Evolutionary conservation across 2,888 invertebrate species (phyloP).

Genomic region (Campaea margaritaria): DNA sequence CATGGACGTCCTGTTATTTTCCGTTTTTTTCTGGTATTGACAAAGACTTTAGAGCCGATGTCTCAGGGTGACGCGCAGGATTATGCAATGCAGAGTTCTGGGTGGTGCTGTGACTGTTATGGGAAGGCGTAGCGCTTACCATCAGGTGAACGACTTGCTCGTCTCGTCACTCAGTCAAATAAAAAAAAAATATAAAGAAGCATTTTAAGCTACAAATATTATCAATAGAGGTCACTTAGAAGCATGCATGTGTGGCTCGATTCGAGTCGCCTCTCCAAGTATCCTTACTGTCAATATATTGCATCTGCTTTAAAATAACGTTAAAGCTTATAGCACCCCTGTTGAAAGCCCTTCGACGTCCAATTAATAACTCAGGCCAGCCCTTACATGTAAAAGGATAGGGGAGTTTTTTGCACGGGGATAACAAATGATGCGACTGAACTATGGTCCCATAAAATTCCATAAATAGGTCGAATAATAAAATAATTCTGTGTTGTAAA

Average conservation of each 20-base stretch:
- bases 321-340: slow-evolving; percentile 26
- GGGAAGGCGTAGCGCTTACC: no score
- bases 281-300: slow-evolving; percentile 11
- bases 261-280: background rate
- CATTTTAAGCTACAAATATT: no score
- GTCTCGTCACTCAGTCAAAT: no score
- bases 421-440: slow-evolving; percentile 3
- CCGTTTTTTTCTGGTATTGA: no score
- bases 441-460: slow-evolving; percentile 18
- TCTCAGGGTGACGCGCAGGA: no score
- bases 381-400: slow-evolving; percentile 15
- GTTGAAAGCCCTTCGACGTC: slow-evolving; percentile 13
- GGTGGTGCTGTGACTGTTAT: no score
- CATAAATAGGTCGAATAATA: slow-evolving; percentile 9
- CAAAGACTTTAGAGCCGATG: no score
- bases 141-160: no score
- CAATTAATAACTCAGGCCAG: slow-evolving; percentile 24
- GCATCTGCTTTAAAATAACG: slow-evolving; percentile 4
- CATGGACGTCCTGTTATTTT: no score
- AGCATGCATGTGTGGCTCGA: background rate
- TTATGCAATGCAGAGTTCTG: no score
- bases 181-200: no score
- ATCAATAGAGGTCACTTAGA: no score
- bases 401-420: slow-evolving; percentile 14
- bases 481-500: slow-evolving; percentile 8